A percentile compares a stretch with the other conserved stretches of the same genome.
Conservation (phyloP, 2,888 invertebrate species). For the Andricus quercusramuli region DNA sequence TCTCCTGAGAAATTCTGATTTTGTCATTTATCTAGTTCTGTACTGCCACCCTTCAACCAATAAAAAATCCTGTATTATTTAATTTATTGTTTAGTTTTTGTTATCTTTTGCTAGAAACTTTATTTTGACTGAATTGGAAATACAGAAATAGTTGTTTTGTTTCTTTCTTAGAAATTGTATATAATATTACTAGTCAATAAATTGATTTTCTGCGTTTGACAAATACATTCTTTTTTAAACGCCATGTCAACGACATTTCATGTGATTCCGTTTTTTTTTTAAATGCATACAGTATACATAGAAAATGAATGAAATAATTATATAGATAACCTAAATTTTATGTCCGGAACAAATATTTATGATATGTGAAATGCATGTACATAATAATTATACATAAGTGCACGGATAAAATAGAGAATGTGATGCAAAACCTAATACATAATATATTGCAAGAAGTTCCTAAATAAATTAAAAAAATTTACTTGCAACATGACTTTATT, state of each 20-base stretch:
- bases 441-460: constrained; percentile 53
- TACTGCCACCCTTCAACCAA: neutral
- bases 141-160: neutral
- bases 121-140: neutral
- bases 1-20: too few species aligned
- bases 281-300: neutral
- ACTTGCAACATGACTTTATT: constrained; percentile 2
- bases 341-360: constrained; percentile 10
- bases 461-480: constrained; percentile 52
- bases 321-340: neutral
- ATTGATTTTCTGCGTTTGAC: neutral
- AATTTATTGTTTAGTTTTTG: neutral
- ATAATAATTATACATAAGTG: constrained; percentile 48
- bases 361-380: constrained; percentile 45
- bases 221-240: neutral
- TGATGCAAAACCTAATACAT: constrained; percentile 48
- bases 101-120: neutral
- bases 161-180: neutral
- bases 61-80: neutral
- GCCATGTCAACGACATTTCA: neutral
- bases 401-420: constrained; percentile 47
- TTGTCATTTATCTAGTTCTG: too few species aligned
- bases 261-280: neutral
- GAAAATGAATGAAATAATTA: constrained; percentile 11
- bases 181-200: neutral